Conservation (phyloP, 2,888 invertebrate genomes). For the Parapristionchus giblindavisi region DNA sequence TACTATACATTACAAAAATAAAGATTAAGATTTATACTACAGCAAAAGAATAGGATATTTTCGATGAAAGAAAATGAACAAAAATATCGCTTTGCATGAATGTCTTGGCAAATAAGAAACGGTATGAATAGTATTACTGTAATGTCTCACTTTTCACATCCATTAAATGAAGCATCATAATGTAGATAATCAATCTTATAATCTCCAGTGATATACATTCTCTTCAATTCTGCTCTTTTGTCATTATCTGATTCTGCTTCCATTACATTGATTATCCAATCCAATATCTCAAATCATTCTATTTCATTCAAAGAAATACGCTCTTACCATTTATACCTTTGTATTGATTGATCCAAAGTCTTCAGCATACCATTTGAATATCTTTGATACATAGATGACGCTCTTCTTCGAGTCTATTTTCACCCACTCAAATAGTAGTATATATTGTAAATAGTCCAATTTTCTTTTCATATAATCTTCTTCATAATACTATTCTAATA, state of each 20-base stretch:
- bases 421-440: constrained; percentile 69
- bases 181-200: constrained; percentile 60
- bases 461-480: too few relatives aligned
- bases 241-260: constrained; percentile 44
- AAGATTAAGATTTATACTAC: too few relatives aligned
- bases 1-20: too few relatives aligned
- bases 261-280: constrained; percentile 54
- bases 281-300: constrained; percentile 46
- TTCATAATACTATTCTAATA: too few relatives aligned
- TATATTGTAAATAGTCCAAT: too few relatives aligned
- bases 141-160: constrained; percentile 43
- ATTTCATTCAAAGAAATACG: neutral
- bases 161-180: constrained; percentile 59
- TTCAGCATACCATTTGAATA: constrained; percentile 73
- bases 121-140: neutral
- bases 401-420: constrained; percentile 69
- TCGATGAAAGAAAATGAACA: neutral
- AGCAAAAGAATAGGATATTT: neutral
- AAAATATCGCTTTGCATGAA: too few relatives aligned
- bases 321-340: neutral
- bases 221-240: constrained; percentile 49
- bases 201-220: constrained; percentile 55
- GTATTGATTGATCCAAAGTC: constrained; percentile 70
- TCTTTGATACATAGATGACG: constrained; percentile 70
- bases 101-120: too few relatives aligned